Conservation (phyloP, 2,113 vertebrate species). For the Martes martes region DNA sequence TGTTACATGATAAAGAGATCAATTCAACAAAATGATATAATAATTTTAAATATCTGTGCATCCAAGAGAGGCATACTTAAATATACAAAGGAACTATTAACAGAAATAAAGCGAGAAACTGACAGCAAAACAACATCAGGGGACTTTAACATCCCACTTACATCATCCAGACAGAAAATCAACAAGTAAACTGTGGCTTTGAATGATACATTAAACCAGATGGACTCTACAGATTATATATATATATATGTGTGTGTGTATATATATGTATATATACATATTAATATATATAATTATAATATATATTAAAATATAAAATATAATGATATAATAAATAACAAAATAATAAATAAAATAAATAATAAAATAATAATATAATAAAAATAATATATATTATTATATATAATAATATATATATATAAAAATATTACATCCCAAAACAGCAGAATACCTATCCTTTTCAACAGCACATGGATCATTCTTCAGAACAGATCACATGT, state of each 20-base stretch:
- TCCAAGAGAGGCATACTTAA: background rate
- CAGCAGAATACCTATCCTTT: background rate
- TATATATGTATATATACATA: too few relatives aligned
- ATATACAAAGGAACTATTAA: background rate
- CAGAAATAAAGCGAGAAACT: background rate
- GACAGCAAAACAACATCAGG: background rate
- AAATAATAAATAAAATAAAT: too few relatives aligned
- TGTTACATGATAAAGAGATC: background rate
- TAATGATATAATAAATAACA: too few relatives aligned
- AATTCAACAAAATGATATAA: background rate
- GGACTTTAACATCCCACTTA: background rate
- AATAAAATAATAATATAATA: too few relatives aligned
- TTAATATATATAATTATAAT: too few relatives aligned
- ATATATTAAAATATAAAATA: too few relatives aligned
- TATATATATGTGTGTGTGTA: too few relatives aligned
- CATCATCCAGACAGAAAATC: background rate
- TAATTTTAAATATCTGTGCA: background rate
- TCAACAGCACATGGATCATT: background rate
- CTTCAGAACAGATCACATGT: background rate
- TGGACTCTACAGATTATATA: background rate
- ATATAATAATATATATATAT: background rate
- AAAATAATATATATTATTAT: too few relatives aligned
- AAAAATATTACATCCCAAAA: background rate
- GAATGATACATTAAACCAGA: background rate
- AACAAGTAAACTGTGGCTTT: background rate